phyloP scores from a whole-genome alignment of 2,888 invertebrate genomes.

The Nematopogon swammerdamellus region DNA sequence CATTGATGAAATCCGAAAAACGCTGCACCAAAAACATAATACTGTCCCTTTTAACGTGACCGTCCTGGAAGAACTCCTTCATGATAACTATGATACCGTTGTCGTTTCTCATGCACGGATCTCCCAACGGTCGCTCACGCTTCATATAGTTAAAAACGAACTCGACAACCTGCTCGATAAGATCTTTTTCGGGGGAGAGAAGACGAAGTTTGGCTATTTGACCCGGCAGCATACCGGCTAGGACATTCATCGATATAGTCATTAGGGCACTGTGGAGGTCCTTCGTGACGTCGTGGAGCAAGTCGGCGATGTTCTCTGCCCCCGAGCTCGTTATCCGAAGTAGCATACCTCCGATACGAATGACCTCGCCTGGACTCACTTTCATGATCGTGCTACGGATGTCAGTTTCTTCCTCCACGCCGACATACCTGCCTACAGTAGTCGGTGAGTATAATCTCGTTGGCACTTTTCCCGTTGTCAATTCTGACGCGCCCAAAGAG shows the following conservation, averaged over 20 bases:
- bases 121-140: slow-evolving; percentile 33
- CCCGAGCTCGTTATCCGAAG: slow-evolving; percentile 36
- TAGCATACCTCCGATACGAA: slow-evolving; percentile 32
- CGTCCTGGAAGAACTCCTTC: slow-evolving; percentile 44
- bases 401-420: slow-evolving; percentile 22
- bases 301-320: slow-evolving; percentile 29
- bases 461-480: slow-evolving; percentile 25
- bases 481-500: slow-evolving; percentile 27
- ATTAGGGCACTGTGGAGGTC: slow-evolving; percentile 35
- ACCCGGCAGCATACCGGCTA: slow-evolving; percentile 31
- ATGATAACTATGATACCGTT: slow-evolving; percentile 33
- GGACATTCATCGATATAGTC: slow-evolving; percentile 34
- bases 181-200: slow-evolving; percentile 38
- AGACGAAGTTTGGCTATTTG: slow-evolving; percentile 33
- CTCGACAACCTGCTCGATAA: slow-evolving; percentile 36
- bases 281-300: slow-evolving; percentile 35
- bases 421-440: slow-evolving; percentile 19
- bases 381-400: slow-evolving; percentile 23
- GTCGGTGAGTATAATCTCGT: slow-evolving; percentile 23
- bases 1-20: slow-evolving; percentile 26
- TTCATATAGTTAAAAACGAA: slow-evolving; percentile 44
- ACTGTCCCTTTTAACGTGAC: slow-evolving; percentile 31
- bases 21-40: slow-evolving; percentile 30
- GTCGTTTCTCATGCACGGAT: slow-evolving; percentile 24
- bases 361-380: slow-evolving; percentile 37